phyloP scores from a whole-genome alignment of 2,797 vertebrate species.

The Knipowitschia caucasica region DNA sequence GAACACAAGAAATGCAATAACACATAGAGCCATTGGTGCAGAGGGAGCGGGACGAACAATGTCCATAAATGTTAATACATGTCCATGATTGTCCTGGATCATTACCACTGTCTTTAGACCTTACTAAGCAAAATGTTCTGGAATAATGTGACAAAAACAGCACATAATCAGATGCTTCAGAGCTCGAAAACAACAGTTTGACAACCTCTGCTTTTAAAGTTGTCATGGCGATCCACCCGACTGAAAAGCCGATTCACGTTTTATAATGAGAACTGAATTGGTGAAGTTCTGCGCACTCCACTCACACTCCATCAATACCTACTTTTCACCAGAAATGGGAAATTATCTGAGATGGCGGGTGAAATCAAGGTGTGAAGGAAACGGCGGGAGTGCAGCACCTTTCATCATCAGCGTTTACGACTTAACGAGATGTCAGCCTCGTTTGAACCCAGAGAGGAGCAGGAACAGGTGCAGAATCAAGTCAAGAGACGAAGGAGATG shows the following conservation, averaged over 20 bases:
- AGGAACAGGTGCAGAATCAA: background rate
- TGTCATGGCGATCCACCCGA: background rate
- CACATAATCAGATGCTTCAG: too few relatives aligned
- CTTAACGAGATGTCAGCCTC: background rate
- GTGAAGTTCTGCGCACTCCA: background rate
- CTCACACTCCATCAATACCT: background rate
- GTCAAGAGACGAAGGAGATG: too few relatives aligned
- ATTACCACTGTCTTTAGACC: too few relatives aligned
- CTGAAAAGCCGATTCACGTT: background rate
- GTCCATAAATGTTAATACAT: too few relatives aligned
- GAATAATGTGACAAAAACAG: too few relatives aligned
- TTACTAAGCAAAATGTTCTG: too few relatives aligned
- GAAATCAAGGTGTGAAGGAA: background rate
- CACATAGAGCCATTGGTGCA: too few relatives aligned
- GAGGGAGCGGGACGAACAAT: too few relatives aligned
- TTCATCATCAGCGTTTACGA: background rate
- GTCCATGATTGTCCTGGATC: too few relatives aligned
- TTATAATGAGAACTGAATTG: background rate
- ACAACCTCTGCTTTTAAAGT: too few relatives aligned
- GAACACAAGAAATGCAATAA: too few relatives aligned
- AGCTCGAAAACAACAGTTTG: too few relatives aligned
- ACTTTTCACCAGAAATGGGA: background rate
- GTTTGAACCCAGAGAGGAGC: conserved; percentile 4
- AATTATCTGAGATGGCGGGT: background rate
- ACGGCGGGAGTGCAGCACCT: background rate